Evolutionary conservation across 2,888 invertebrate genomes (phyloP), one percentile per base, ranked within the genome.

Genomic region (Matsumyia berberina): DNA sequence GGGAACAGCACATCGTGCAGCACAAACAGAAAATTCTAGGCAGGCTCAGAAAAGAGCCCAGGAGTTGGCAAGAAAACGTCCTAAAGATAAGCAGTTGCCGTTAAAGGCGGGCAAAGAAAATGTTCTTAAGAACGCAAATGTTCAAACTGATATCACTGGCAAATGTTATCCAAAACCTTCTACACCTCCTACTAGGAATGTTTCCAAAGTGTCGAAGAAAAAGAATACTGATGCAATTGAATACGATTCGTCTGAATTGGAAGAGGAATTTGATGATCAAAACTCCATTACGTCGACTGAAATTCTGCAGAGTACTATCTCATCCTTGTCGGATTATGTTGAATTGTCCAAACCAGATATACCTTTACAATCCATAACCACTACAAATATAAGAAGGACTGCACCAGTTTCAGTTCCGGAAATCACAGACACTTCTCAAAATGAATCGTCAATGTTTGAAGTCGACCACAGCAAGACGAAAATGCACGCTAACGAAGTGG

Each of bases 1-100:
- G 19, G 91, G 91, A 2, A 87, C 88, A 35, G 91, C 91, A 57
- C 91, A 91, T 53, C 86, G 87, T 0, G 91, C 91, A 0, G 91
- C 91, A 0, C 77, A 86, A 33, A 51, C 33, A 1, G 90, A 91
- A 77, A 90, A 88, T 7, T 86, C 88, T 24, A 83, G 69, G 1
- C 51, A 37, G 8, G 83, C 86, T 6, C 49, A 64, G n/a, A 82
- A 60, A 49, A 29, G 39, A 42, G 6, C 4, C 0, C 1, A 5
- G 1, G 9, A 2, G 5, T 49, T n/a, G 6, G 11, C 0, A 15
- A 49, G 9, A 37, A 51, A 53, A 35, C 5, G 5, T 0, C 0
- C 15, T 2, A 31, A 29, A 3, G 35, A 55, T 24, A 5, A 37
- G 8, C n/a, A 6, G 4, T 9, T 31, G 1, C 6, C 19, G n/a